A percentile compares a stretch with the other conserved stretches of the same genome.
Conservation (phyloP, 2,797 vertebrate genomes). For the Pipistrellus pipistrellus region DNA sequence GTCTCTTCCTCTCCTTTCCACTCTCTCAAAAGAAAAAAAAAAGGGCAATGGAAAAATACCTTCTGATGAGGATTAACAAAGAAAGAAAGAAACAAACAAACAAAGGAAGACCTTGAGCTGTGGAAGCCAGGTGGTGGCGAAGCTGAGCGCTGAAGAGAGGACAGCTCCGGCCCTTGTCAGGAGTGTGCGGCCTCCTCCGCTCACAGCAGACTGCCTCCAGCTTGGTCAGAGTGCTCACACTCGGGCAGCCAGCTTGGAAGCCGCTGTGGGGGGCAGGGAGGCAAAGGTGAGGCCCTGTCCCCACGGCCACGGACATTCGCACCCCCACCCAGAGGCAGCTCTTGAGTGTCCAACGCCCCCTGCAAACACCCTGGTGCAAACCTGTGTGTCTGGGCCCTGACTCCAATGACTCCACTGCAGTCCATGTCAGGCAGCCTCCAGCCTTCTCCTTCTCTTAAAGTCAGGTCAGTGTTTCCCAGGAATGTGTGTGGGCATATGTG, state of each 20-base stretch:
- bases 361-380: too few species aligned
- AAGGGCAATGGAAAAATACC: too few species aligned
- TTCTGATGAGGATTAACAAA: too few species aligned
- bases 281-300: not conserved
- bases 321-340: not conserved
- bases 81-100: too few species aligned
- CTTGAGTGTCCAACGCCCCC: rapidly evolving
- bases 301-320: not conserved
- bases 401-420: rapidly evolving
- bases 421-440: too few species aligned
- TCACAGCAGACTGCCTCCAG: rapidly evolving
- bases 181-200: rapidly evolving
- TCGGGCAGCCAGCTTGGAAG: not conserved
- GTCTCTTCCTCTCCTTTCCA: too few species aligned
- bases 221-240: rapidly evolving
- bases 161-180: rapidly evolving
- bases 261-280: not conserved
- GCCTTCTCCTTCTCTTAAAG: not conserved
- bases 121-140: not conserved
- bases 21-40: too few species aligned
- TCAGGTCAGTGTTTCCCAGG: not conserved
- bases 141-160: rapidly evolving
- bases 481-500: not conserved
- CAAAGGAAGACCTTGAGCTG: too few species aligned
- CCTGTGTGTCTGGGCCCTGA: rapidly evolving